Conservation (phyloP, 2,113 vertebrate species). For the Myotis lucifugus region DNA sequence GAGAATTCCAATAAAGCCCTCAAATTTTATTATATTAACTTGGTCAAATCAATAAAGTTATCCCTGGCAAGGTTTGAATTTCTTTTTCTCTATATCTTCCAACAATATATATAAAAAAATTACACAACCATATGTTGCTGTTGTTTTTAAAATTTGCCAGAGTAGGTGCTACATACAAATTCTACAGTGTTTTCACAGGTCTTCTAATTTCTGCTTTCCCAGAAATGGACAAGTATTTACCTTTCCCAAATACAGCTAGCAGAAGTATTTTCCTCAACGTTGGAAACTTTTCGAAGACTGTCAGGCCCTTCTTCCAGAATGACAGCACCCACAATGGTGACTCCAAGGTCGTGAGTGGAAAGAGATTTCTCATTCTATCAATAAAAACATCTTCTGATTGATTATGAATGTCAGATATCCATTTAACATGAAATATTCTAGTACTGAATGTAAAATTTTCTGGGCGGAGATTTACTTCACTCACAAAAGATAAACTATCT, state of each 20-base stretch:
- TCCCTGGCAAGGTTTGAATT: neutral
- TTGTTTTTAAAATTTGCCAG: neutral
- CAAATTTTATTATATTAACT: neutral
- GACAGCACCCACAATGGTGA: neutral
- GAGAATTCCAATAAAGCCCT: neutral
- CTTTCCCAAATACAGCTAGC: neutral
- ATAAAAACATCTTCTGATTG: neutral
- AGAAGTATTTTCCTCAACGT: neutral
- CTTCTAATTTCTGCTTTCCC: neutral
- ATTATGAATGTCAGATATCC: neutral
- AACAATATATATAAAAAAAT: neutral
- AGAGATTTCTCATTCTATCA: neutral
- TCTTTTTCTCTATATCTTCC: neutral
- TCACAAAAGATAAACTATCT: neutral
- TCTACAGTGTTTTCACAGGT: neutral
- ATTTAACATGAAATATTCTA: neutral
- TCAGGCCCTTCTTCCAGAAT: neutral
- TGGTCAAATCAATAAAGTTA: neutral
- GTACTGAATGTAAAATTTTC: neutral
- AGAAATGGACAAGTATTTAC: neutral
- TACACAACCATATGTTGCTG: neutral
- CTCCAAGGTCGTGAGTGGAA: neutral
- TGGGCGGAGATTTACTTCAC: neutral
- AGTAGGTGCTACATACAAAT: neutral
- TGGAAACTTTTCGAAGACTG: neutral